Percentiles rank a stretch among this genome's conserved stretches.
These are phyloP conservation scores for Papilio polytes DNA, from an alignment of 1,140 invertebrate genomes.

Conservation along the genomic window DNA sequence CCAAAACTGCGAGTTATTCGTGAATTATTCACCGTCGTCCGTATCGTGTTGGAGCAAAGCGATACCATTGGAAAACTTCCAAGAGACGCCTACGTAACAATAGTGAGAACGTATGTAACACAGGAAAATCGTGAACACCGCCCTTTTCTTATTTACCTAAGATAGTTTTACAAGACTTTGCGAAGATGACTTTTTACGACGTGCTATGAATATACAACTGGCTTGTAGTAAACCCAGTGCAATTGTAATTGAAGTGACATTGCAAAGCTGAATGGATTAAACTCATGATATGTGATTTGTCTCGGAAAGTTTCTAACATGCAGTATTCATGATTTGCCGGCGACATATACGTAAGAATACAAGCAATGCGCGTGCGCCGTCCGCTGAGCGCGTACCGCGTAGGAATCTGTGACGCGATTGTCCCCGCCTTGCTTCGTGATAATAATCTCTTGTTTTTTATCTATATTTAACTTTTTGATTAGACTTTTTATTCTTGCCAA, in stretches of 20 bases:
- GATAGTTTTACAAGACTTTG: not conserved
- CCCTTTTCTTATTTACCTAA: not conserved
- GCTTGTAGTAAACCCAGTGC: no score
- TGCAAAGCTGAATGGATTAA: no score
- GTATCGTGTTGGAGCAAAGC: not conserved
- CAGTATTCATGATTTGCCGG: not conserved
- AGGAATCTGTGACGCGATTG: constrained; percentile 23
- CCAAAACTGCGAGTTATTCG: not conserved
- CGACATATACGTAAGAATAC: not conserved
- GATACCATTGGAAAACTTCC: constrained; percentile 22
- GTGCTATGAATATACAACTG: no score
- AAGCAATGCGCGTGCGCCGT: not conserved
- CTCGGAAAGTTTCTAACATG: no score
- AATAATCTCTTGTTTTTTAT: constrained; percentile 6
- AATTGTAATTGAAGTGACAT: no score
- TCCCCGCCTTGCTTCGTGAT: not conserved
- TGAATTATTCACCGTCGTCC: not conserved
- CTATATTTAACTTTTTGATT: constrained; percentile 5
- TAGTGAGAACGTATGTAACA: constrained; percentile 20
- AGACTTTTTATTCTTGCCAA: not conserved
- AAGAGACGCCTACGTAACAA: constrained; percentile 26
- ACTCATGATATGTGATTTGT: no score
- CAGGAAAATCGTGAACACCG: not conserved
- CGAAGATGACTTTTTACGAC: no score
- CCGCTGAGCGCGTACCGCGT: constrained; percentile 1